Base-by-base conservation (phyloP, 2,113 vertebrate genomes). In the Formicarius rufipectus region DNA sequence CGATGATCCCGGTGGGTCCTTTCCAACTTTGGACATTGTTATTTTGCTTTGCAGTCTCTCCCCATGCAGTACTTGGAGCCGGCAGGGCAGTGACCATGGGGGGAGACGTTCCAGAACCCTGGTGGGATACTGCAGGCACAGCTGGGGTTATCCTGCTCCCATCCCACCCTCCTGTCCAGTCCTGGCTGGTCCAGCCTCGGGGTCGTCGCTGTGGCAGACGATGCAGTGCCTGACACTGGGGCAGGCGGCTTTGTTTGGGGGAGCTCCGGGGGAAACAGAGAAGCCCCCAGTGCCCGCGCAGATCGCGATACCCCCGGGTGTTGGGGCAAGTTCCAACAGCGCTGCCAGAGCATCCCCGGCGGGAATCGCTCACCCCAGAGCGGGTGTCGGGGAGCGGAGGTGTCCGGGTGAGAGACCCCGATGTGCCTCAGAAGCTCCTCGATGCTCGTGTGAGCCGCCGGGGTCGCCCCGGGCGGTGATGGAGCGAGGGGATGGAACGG, bases 31-130 rank as follows among this genome's bases (percentile, higher is more conserved):
- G 24, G 6, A 50, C 8, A 37, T 25, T 47, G 18, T 24, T 6
- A 2, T 6, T 23, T 31, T 1, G 44, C 14, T 27, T 2, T 8
- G 18, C 30, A 10, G 30, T 0, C 30, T 8, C 84, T 8, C 6
- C 1, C 24, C 28, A 85, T 12, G 59, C 59, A 30, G 37, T 4
- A 23, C 66, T 20, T n/a, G 22, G 3, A 56, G 25, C 4, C 3
- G 2, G 3, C 5, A 3, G 5, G 15, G 19, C 67, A 28, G 23
- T 5, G 2, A 31, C 23, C 8, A 0, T 2, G 35, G 23, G 44
- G 10, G 55, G 14, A 37, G 33, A 22, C 21, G 13, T 27, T 39
- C 35, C 59, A 28, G 35, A 21, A 7, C 37, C 12, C 9, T 2
- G n/a, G 9, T 6, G 9, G 5, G 9, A 40, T 4, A 14, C 59